Evolutionary conservation across 2,113 vertebrate species (phyloP).

Genomic region (Herpailurus yagouaroundi): DNA sequence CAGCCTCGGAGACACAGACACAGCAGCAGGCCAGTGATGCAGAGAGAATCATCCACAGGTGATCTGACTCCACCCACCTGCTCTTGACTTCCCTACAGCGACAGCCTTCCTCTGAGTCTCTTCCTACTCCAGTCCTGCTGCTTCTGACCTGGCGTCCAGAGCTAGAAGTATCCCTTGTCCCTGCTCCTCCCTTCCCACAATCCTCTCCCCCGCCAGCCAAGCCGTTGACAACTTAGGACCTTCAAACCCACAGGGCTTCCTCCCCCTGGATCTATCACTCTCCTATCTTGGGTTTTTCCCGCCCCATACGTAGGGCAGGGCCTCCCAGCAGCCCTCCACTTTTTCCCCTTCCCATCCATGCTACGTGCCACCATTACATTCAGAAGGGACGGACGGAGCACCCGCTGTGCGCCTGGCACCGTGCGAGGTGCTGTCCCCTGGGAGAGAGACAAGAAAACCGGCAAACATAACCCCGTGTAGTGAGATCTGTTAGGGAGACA

Average conservation of each 20-base stretch:
- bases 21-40: not conserved
- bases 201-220: not conserved
- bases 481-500: not conserved
- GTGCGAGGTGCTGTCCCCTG: not conserved
- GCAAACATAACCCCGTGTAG: accelerated
- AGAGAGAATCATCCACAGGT: accelerated
- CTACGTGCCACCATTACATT: too few species aligned
- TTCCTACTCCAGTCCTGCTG: accelerated
- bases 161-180: not conserved
- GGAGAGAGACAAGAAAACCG: not conserved
- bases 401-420: accelerated
- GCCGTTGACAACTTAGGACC: not conserved
- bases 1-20: not conserved
- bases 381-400: not conserved
- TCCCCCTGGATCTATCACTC: not conserved
- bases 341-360: not conserved
- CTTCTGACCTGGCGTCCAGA: not conserved
- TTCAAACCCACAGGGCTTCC: not conserved
- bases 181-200: not conserved
- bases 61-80: accelerated
- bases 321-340: accelerated
- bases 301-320: not conserved
- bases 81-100: accelerated
- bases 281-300: not conserved
- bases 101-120: not conserved